phyloP scores from a whole-genome alignment of 2,113 vertebrate genomes.

The Oncorhynchus tshawytscha region DNA sequence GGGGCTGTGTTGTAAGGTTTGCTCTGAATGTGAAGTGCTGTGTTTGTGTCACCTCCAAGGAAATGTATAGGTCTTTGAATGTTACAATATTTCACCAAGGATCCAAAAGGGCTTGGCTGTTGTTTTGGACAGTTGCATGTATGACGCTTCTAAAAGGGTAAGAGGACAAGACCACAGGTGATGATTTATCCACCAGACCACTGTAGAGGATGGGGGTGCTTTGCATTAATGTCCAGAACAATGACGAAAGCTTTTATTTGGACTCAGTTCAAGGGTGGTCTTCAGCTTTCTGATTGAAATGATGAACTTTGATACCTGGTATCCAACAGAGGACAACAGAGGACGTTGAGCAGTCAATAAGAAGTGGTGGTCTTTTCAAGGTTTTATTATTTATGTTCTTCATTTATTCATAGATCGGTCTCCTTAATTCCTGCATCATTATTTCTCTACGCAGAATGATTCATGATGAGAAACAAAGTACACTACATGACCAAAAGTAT shows the following conservation, averaged over 20 bases:
- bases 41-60: too few species aligned
- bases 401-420: background rate
- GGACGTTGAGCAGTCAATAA: background rate
- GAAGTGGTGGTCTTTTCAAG: constrained; percentile 14
- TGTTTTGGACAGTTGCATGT: too few species aligned
- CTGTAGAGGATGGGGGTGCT: background rate
- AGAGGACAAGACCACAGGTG: constrained; percentile 3
- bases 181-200: constrained; percentile 13
- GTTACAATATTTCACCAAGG: background rate
- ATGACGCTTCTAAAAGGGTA: background rate
- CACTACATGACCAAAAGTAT: too few species aligned
- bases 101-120: background rate
- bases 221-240: constrained; percentile 19
- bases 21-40: too few species aligned
- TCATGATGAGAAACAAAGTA: background rate
- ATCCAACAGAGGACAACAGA: background rate
- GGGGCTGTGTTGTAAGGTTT: too few species aligned
- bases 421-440: background rate
- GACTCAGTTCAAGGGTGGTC: background rate
- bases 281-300: constrained; percentile 14
- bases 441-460: background rate
- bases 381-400: constrained; percentile 34
- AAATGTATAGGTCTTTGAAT: background rate
- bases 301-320: constrained; percentile 28
- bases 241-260: constrained; percentile 8